Base-by-base conservation (phyloP, 2,888 invertebrate species). In the Leptinotarsa haldemani region DNA sequence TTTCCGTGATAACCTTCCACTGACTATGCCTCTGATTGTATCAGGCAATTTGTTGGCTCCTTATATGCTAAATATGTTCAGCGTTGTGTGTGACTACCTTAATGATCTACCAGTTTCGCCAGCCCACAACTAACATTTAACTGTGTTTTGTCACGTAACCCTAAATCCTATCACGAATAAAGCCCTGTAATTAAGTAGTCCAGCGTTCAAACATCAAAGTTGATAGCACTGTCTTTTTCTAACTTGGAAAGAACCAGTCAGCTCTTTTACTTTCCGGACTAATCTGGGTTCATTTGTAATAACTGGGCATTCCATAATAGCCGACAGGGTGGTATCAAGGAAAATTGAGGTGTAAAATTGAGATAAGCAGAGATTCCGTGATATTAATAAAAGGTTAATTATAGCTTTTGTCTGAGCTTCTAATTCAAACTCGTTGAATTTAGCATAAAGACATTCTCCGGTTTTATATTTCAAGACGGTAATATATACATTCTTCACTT, bases 131-230 rank as follows among this genome's bases (percentile, higher is more conserved):
- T 65, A 72, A 67, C 71, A 74, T 75, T 76, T 78, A 79, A 82
- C 77, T 77, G 82, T 75, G 81, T 82, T 79, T 82, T 77, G 83
- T 83, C 83, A 83, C 83, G 83, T 78, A 80, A 80, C 79, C 73
- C 79, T 82, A 78, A 79, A 80, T 81, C 79, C 81, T 80, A 81
- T 80, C 82, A 77, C 77, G 79, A 79, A 78, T 78, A 77, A 80
- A 77, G 75, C 74, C 72, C 79, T 63, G 76, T 82, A 82, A 83
- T 83, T 82, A 82, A 80, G 80, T 76, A 74, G 73, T 69, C 64
- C 65, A 68, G 69, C 69, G 70, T 73, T 74, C 47, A 67, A 67
- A 61, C 61, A n/a, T 25, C 15, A 61, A 20, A n/a, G 30, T n/a
- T 16, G 58, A 22, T 58, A 58, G 25, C 15, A 22, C 40, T 40